A percentile compares a stretch with the other conserved stretches of the same genome.
These are phyloP conservation scores for Protonemura montana DNA, from an alignment of 2,888 invertebrate species.

Conservation along the genomic window DNA sequence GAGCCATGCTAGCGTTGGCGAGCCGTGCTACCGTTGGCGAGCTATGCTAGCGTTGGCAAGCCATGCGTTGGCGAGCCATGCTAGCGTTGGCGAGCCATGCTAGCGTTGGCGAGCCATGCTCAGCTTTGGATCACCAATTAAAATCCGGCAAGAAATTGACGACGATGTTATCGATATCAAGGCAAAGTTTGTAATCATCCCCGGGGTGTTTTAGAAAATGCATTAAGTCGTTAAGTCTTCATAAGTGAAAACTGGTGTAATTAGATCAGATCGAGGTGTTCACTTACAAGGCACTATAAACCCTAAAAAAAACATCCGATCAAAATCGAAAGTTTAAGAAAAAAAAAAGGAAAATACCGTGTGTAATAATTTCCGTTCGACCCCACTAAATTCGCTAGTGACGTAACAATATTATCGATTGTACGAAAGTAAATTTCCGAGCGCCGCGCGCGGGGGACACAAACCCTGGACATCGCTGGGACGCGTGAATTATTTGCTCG, in stretches of 20 bases:
- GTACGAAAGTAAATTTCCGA: background rate
- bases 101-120: background rate
- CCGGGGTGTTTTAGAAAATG: conserved; percentile 14
- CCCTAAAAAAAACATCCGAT: background rate
- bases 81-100: background rate
- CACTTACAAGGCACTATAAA: background rate
- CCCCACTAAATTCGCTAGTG: background rate
- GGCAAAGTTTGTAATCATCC: background rate
- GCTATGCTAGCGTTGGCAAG: no score
- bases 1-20: no score
- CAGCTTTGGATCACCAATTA: background rate
- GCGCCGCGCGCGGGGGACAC: no score
- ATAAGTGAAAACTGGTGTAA: conserved; percentile 20
- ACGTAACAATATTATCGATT: background rate
- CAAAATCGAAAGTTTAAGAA: conserved; percentile 1
- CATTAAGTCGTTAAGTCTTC: conserved; percentile 7
- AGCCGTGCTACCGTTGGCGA: no score
- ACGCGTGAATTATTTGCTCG: conserved; percentile 29
- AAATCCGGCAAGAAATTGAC: background rate
- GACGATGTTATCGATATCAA: background rate
- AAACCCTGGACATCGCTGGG: background rate
- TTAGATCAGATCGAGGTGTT: background rate
- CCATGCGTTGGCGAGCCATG: no score
- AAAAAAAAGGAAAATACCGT: background rate
- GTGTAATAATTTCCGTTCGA: background rate